phyloP scores from a whole-genome alignment of 2,113 vertebrate species.

The Aphyosemion australe region DNA sequence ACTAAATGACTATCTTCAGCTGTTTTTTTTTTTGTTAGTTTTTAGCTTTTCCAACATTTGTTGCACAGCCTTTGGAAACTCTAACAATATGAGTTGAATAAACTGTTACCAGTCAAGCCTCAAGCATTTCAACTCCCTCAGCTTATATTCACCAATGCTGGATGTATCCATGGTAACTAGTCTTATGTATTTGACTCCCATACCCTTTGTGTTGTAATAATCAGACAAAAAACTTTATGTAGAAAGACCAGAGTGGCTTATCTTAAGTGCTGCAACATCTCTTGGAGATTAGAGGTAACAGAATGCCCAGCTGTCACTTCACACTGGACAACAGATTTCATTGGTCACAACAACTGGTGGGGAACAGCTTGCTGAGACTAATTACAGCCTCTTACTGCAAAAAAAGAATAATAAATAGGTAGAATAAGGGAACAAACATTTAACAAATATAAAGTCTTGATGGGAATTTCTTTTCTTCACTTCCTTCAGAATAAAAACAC shows the following conservation, averaged over 20 bases:
- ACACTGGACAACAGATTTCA: conserved; percentile 1
- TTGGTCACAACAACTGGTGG: not conserved
- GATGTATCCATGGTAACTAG: conserved; percentile 6
- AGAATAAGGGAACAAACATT: not conserved
- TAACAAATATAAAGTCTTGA: no score
- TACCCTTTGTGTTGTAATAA: not conserved
- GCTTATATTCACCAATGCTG: not conserved
- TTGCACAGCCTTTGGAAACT: not conserved
- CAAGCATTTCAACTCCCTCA: not conserved
- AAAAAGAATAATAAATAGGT: not conserved
- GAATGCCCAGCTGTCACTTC: not conserved
- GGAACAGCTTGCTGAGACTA: not conserved
- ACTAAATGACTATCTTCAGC: no score
- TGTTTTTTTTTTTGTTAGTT: no score
- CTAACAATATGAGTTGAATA: not conserved
- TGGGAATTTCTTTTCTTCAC: no score
- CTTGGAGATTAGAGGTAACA: not conserved
- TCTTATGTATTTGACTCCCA: not conserved
- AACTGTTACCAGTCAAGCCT: not conserved
- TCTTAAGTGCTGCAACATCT: no score
- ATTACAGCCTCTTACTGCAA: not conserved
- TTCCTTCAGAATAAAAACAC: not conserved
- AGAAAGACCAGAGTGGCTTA: no score
- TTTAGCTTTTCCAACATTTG: not conserved
- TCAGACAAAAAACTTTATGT: not conserved